Evolutionary conservation across 2,797 vertebrate genomes (phyloP).

Genomic region (Esox lucius): DNA sequence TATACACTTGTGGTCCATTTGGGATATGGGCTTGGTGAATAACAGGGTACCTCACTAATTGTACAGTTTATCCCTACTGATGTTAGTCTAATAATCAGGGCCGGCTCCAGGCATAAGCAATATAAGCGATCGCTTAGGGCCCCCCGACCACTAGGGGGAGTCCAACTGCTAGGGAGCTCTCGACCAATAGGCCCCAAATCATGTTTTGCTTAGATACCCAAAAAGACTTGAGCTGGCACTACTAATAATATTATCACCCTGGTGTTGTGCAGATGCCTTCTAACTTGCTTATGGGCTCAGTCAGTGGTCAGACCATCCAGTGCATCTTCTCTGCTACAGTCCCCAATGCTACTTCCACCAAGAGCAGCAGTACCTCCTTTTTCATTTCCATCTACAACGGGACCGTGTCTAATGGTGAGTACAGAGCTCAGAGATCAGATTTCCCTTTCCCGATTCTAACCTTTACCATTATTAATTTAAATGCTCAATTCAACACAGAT

Average conservation of each 20-base stretch:
- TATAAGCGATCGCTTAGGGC: no score
- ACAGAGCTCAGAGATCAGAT: no score
- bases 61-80: background rate
- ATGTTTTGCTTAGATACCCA: background rate
- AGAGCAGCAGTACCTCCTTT: background rate
- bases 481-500: no score
- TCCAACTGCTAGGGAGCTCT: no score
- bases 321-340: constrained; percentile 1
- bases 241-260: background rate
- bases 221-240: no score
- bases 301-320: background rate
- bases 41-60: background rate
- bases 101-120: no score
- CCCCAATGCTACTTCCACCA: background rate
- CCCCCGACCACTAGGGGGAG: no score
- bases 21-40: background rate
- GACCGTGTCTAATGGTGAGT: background rate
- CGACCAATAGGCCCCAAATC: no score
- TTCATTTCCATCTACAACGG: background rate
- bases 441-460: no score
- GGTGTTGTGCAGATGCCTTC: background rate
- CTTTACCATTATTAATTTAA: no score
- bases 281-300: background rate
- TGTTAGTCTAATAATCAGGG: background rate
- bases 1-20: background rate